These are phyloP conservation scores for Thaumetopoea pityocampa DNA, from an alignment of 1,140 invertebrate genomes.

Conservation along the genomic window DNA sequence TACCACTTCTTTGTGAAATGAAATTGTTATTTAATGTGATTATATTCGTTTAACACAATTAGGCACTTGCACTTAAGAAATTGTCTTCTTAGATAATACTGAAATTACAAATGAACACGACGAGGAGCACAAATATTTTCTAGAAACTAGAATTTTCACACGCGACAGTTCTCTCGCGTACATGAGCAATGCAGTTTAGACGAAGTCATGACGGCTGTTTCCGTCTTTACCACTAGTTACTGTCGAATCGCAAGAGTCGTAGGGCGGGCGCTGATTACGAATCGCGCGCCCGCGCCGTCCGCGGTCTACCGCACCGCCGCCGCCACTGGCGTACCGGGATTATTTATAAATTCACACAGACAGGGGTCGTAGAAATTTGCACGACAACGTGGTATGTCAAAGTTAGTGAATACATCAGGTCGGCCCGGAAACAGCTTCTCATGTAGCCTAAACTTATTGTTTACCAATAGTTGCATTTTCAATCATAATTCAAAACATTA, in stretches of 20 bases:
- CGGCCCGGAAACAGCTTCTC: conserved; percentile 50
- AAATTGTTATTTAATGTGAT: too few relatives aligned
- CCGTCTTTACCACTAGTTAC: conserved; percentile 7
- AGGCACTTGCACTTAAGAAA: conserved; percentile 11
- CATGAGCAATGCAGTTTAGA: conserved; percentile 1
- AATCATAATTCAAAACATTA: not conserved
- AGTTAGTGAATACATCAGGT: conserved; percentile 52
- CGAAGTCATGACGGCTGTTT: not conserved
- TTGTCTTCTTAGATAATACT: conserved; percentile 10
- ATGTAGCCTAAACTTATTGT: conserved; percentile 20
- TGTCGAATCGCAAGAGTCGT: conserved; percentile 18
- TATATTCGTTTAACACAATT: conserved; percentile 5
- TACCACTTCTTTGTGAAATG: too few relatives aligned
- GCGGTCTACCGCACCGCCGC: conserved; percentile 63
- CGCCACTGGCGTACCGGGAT: conserved; percentile 67
- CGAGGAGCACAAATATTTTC: conserved; percentile 7
- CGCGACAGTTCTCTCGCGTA: conserved; percentile 12
- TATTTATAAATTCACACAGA: conserved; percentile 73
- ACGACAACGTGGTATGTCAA: conserved; percentile 59
- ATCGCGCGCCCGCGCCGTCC: conserved; percentile 67
- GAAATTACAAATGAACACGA: too few relatives aligned
- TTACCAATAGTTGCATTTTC: not conserved
- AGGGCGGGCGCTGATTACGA: conserved; percentile 42
- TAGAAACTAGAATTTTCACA: conserved; percentile 26
- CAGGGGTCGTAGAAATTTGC: conserved; percentile 74